Conservation (phyloP, 92 coral and sea anemone species). For the Galaxea fascicularis region DNA sequence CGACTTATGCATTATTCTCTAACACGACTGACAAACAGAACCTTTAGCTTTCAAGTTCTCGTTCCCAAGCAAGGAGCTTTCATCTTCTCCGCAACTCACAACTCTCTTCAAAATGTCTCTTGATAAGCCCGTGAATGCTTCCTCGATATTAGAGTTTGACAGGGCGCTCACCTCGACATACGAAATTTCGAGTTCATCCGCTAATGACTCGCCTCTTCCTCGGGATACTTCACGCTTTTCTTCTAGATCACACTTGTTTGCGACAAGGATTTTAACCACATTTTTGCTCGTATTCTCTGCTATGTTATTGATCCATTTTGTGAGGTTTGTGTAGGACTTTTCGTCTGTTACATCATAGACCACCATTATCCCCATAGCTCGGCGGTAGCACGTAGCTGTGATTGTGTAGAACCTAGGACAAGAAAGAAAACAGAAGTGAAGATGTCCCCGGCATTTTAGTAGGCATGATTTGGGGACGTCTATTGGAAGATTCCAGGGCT, state of each 20-base stretch:
- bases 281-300: constrained; percentile 90
- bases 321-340: constrained; percentile 77
- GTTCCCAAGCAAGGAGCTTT: constrained; percentile 52
- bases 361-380: constrained; percentile 95
- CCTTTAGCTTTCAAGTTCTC: constrained; percentile 19
- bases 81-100: constrained; percentile 77
- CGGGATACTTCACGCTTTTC: constrained; percentile 72
- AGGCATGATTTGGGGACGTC: too few species aligned
- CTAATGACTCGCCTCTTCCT: constrained; percentile 84
- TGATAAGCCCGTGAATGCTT: constrained; percentile 79
- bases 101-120: constrained; percentile 86
- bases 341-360: constrained; percentile 97
- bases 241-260: constrained; percentile 92
- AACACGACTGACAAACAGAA: constrained; percentile 11
- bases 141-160: constrained; percentile 82
- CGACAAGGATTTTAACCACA: constrained; percentile 87
- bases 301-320: constrained; percentile 89
- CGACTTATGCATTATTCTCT: not conserved
- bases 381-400: constrained; percentile 93
- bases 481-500: too few species aligned
- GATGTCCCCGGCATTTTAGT: too few species aligned
- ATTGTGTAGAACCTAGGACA: constrained; percentile 85
- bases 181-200: constrained; percentile 71
- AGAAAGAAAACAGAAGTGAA: not conserved
- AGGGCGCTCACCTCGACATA: constrained; percentile 91